phyloP scores from a whole-genome alignment of 2,113 vertebrate species.

The Chlorodrepanis virens region DNA sequence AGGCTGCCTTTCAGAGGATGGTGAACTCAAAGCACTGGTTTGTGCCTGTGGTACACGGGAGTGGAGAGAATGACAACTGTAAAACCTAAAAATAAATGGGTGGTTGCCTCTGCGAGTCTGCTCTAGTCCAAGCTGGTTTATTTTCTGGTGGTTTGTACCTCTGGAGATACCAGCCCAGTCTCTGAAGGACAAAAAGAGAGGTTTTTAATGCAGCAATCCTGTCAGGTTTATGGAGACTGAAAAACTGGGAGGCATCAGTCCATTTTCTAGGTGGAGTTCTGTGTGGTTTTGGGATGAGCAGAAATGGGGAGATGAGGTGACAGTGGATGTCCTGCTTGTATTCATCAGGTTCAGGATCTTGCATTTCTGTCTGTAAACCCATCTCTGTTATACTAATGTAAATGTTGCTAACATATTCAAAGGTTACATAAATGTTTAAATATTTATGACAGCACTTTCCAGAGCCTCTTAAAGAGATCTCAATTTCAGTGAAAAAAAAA shows the following conservation, averaged over 20 bases:
- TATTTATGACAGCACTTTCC: neutral
- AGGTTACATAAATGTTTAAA: conserved; percentile 22
- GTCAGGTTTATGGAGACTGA: neutral
- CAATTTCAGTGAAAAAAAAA: neutral
- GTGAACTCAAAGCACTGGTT: neutral
- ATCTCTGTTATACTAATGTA: neutral
- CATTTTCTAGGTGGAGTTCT: neutral
- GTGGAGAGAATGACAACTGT: neutral
- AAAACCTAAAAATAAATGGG: neutral
- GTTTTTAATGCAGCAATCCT: neutral
- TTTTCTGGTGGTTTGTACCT: neutral
- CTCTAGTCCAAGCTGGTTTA: neutral
- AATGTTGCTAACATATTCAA: conserved; percentile 4
- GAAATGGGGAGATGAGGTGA: neutral
- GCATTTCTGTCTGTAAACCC: neutral
- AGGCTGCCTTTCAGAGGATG: neutral
- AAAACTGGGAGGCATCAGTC: neutral
- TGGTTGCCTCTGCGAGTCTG: neutral
- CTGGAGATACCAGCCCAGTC: neutral
- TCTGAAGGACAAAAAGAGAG: neutral
- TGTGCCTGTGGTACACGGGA: neutral
- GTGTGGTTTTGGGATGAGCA: neutral
- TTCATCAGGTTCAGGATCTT: neutral
- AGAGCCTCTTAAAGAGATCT: neutral
- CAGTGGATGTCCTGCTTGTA: neutral